Evolutionary conservation across 1,140 invertebrate species (phyloP).

Genomic region (Apis florea): DNA sequence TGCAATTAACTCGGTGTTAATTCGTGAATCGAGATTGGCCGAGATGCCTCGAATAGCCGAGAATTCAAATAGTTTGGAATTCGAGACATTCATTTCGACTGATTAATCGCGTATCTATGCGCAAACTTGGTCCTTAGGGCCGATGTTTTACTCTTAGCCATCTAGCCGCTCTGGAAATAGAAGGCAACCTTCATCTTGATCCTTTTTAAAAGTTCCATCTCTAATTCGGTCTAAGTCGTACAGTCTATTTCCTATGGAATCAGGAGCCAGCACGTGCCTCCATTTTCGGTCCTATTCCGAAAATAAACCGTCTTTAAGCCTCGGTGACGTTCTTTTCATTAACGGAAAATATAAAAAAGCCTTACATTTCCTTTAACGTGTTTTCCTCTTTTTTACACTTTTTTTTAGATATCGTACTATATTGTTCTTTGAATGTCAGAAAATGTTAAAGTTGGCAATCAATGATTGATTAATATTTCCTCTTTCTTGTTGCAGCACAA

Average conservation of each 20-base stretch:
- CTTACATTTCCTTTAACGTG: not conserved
- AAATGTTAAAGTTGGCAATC: not conserved
- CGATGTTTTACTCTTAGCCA: slow-evolving; percentile 39
- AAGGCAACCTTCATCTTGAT: slow-evolving; percentile 49
- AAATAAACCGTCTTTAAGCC: slow-evolving; percentile 41
- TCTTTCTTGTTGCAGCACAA: slow-evolving; percentile 69
- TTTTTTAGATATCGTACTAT: not conserved
- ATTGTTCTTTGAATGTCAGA: not conserved
- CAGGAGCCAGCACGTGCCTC: slow-evolving; percentile 26
- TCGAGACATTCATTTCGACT: not conserved
- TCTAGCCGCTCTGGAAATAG: slow-evolving; percentile 50
- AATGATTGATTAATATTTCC: not conserved
- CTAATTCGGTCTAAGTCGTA: slow-evolving; percentile 53
- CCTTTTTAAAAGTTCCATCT: slow-evolving; percentile 59
- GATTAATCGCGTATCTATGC: slow-evolving; percentile 39
- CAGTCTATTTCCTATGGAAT: slow-evolving; percentile 46
- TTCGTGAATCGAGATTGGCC: not conserved
- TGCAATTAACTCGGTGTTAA: accelerated
- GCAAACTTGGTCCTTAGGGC: slow-evolving; percentile 34
- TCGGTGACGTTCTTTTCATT: slow-evolving; percentile 12
- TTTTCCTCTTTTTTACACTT: not conserved
- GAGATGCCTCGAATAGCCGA: too few species aligned
- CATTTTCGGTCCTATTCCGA: slow-evolving; percentile 39
- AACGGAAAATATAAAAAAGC: not conserved
- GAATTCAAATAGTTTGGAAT: not conserved